Evolutionary conservation across 2,113 vertebrate genomes (phyloP).

Genomic region (Microtus pennsylvanicus): DNA sequence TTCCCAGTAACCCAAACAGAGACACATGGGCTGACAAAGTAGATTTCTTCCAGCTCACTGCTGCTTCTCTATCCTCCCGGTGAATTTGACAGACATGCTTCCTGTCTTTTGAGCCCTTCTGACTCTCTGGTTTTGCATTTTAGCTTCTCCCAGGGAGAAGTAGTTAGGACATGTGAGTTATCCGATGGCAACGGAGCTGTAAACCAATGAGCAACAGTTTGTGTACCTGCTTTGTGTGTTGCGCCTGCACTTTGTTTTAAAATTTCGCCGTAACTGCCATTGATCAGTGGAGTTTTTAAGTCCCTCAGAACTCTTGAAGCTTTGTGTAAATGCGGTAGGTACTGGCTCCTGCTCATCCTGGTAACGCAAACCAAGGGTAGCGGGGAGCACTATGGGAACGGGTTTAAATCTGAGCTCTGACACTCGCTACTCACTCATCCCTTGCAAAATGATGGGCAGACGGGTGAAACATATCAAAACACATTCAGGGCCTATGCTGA

Average conservation of each 20-base stretch:
- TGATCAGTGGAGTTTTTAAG: background rate
- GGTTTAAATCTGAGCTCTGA: background rate
- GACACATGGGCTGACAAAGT: background rate
- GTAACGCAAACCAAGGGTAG: background rate
- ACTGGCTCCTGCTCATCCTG: background rate
- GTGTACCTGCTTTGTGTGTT: background rate
- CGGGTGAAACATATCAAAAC: background rate
- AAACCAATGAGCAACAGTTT: background rate
- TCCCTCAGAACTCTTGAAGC: background rate
- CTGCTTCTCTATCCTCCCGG: background rate
- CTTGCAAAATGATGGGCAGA: background rate
- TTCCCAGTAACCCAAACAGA: background rate
- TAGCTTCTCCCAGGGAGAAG: background rate
- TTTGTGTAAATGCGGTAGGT: background rate
- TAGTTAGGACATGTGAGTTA: background rate
- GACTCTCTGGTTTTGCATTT: background rate
- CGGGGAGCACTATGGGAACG: background rate
- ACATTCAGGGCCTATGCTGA: background rate
- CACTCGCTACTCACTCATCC: background rate
- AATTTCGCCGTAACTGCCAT: background rate
- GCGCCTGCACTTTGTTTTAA: background rate
- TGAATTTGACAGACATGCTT: background rate
- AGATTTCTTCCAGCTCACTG: conserved; percentile 14
- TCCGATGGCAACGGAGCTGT: background rate
- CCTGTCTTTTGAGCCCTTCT: background rate